Evolutionary conservation across 2,888 invertebrate genomes (phyloP), one percentile per base, ranked within the genome.

Genomic region (Heteromurus nitidus): DNA sequence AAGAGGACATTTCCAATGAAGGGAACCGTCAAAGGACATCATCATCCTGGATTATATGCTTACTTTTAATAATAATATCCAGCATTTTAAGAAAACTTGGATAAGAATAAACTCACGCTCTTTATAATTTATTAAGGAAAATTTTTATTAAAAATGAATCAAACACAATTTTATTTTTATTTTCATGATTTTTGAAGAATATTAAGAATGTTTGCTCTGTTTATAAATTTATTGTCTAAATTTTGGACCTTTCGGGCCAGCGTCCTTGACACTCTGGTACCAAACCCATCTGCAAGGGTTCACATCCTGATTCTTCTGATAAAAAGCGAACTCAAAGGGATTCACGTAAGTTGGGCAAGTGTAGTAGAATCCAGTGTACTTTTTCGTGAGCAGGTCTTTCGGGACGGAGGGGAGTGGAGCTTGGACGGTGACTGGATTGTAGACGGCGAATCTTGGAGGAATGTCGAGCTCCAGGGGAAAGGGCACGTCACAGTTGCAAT

Each of bases 211-310:
- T 36, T 36, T 13, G 13, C 13, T 36, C 13, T 9, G 36, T 36
- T 9, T 36, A 9, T 9, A 13, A 36, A 13, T 5, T 36, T 36
- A 36, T 36, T 9, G 36, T 5, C 13, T 36, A 36, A 36, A 13
- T 5, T 36, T 36, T 9, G 36, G 13, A 36, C 36, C 36, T 36
- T 50, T 69, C 7, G 30, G 16, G 11, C 3, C 28, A 20, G 76
- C 26, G 47, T 81, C 81, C 20, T 65, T 42, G 1, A 50, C 24
- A 20, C 50, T 50, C 28, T 82, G 82, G 20, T 82, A 82, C 74
- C 77, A 82, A 53, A 74, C 74, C 82, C 82, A 82, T 22, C 65
- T 73, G 70, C 82, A 82, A 1, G 82, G 82, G 26, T 65, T 82
- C 22, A 73, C 47, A 5, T 20, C 30, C 20, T 73, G 62, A 9